Base-by-base conservation (phyloP, 2,113 vertebrate species). In the Speoplatyrhinus poulsoni region DNA sequence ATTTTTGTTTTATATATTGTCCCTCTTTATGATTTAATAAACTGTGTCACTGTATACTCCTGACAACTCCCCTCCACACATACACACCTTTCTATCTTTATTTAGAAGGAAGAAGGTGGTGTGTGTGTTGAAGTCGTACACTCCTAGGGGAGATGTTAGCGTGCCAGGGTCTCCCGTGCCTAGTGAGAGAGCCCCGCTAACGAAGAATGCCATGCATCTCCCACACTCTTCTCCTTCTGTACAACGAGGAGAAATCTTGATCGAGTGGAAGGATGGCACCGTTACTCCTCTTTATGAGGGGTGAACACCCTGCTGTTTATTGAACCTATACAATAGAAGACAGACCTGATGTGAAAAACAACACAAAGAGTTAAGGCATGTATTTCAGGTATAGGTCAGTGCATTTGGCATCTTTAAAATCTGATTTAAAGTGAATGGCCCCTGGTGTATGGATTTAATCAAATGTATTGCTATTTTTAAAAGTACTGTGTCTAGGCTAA, bases 231-330 rank as follows among this genome's bases (percentile, higher is more conserved):
- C 93, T 10, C 89, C 95, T 32, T 82, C 88, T 13, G 70, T 93
- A 33, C 92, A 86, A 46, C 92, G 26, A 0, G 94, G 94, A 41
- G 93, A 96, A 82, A 95, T 95, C 80, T 87, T 95, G 54, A 93
- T 96, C 0, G 92, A 95, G 75, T 96, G 92, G 94, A 96, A 96
- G 72, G 93, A 95, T 0, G 93, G 94, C 16, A 95, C 90, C 0
- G 77, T 95, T 58, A 95, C 95, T 0, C 94, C 93, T 3, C 90
- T 96, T 50, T 96, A 95, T 36, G 93, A 94, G 60, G 90, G 80
- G 50, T 92, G 79, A 90, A 46, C 8, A 50, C 48, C 15, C 56
- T 57, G 5, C 32, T 41, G 36, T 41, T 5, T 41, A 41, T 1
- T 41, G 6, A 41, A 41, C 36, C 5, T 41, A 41, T 2, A 41